Percentiles rank a stretch among this genome's conserved stretches.
phyloP scores from a whole-genome alignment of 2,888 invertebrate species.

The Drosophila testacea region DNA sequence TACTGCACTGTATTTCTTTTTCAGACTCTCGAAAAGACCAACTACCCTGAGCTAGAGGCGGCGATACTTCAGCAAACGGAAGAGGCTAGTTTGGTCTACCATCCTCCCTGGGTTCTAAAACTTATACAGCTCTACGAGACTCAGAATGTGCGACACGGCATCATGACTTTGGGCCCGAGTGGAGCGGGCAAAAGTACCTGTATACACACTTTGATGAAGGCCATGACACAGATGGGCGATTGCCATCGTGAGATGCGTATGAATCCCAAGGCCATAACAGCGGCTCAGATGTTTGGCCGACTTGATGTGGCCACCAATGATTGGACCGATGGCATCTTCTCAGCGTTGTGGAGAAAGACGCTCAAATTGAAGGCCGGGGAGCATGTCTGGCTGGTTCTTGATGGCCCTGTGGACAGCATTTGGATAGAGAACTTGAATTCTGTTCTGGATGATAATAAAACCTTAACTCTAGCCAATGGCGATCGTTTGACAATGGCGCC shows the following conservation, averaged over 20 bases:
- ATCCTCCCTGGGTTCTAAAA: constrained; percentile 98
- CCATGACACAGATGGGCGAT: constrained; percentile 93
- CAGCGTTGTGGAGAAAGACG: constrained; percentile 97
- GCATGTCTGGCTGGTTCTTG: constrained; percentile 96
- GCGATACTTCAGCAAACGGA: constrained; percentile 94
- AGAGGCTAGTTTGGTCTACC: constrained; percentile 92
- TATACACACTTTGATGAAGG: constrained; percentile 94
- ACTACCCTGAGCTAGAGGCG: constrained; percentile 94
- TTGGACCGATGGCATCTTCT: constrained; percentile 99
- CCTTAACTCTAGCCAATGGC: constrained; percentile 96
- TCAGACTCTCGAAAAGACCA: constrained; percentile 94
- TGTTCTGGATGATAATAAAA: constrained; percentile 98
- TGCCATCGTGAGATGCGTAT: constrained; percentile 97
- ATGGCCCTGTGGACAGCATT: constrained; percentile 98
- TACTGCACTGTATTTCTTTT: neutral
- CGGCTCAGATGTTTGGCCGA: constrained; percentile 98
- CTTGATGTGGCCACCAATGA: constrained; percentile 98
- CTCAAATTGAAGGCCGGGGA: constrained; percentile 95
- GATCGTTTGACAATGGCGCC: constrained; percentile 97
- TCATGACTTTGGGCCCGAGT: constrained; percentile 97
- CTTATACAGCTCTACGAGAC: constrained; percentile 98
- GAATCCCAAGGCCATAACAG: constrained; percentile 99
- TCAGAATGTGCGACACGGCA: constrained; percentile 97
- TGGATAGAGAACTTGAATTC: constrained; percentile 99
- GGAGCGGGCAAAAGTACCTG: constrained; percentile 98